Evolutionary conservation across 1,140 invertebrate species (phyloP), one percentile per base, ranked within the genome.

Genomic region (Cotesia vestalis): DNA sequence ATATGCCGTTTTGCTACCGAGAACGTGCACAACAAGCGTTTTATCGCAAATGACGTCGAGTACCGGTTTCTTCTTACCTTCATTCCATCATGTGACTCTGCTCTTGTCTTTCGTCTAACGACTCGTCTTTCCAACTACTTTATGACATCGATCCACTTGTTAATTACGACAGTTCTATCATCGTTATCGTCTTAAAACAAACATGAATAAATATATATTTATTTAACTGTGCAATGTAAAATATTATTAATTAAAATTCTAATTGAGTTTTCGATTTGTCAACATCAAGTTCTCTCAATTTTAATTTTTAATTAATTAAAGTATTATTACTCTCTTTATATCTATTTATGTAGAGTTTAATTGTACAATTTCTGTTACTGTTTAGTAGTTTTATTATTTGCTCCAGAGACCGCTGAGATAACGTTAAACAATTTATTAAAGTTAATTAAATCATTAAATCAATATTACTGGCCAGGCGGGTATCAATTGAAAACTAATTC

Each of bases 1-100:
- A 67, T 67, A 67, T 55, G 66, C 66, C 35, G 66, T 53, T 69
- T 61, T 60, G 36, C 57, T 46, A 59, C 67, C 11, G 34, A 59
- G 69, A 64, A 71, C 69, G 69, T 71, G 69, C 66, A 71, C 62
- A 71, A 71, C 61, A 62, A 71, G 69, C 61, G 51, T 71, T 71
- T 71, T 71, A 71, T 71, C 69, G 62, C 34, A 9, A 38, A 51
- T 11, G 69, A 71, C 69, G 27, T 55, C 36, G 69, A 71, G 69
- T 66, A 59, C 69, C 34, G 67, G 69, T 71, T 71, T 71, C 69
- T 71, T 64, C 53, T 71, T 71, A 71, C 69, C 46, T 64, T 61
- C 38, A 71, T 59, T 34, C 69, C 9, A 70, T 59, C 36, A 46
- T 46, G 40, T 46, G 40, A 46, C 40, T 52, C 36, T 35, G 27